Conservation (phyloP, 2,888 invertebrate species). For the Drosophila meridiana region DNA sequence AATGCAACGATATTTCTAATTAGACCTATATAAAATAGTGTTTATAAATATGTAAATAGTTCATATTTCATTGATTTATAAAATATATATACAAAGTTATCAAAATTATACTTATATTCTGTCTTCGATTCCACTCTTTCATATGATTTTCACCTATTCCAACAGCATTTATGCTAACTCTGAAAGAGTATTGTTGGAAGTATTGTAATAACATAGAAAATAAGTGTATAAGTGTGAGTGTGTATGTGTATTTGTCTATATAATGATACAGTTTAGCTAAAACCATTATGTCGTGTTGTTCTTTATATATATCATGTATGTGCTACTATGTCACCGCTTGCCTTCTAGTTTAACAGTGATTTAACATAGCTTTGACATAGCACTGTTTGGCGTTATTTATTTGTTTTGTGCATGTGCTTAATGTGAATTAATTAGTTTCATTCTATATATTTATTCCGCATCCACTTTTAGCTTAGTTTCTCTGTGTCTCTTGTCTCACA, state of each 20-base stretch:
- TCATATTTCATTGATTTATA: too few relatives aligned
- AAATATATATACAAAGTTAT: too few relatives aligned
- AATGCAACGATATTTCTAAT: too few relatives aligned
- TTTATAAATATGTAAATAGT: too few relatives aligned
- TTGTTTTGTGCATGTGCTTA: slow-evolving; percentile 56
- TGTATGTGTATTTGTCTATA: not conserved
- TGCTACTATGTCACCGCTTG: slow-evolving; percentile 4
- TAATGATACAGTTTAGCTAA: slow-evolving; percentile 36
- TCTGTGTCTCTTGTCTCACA: slow-evolving; percentile 40
- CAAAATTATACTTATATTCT: too few relatives aligned
- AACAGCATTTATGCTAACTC: not conserved
- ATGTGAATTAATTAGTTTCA: slow-evolving; percentile 28
- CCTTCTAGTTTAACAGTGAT: slow-evolving; percentile 20
- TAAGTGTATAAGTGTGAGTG: not conserved
- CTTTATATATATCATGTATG: slow-evolving; percentile 20
- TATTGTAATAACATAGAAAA: not conserved
- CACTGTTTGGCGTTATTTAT: slow-evolving; percentile 19
- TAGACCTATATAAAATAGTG: too few relatives aligned
- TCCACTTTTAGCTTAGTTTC: slow-evolving; percentile 2
- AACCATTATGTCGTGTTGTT: slow-evolving; percentile 11
- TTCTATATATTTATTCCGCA: not conserved
- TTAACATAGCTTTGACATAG: slow-evolving; percentile 37
- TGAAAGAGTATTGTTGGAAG: not conserved
- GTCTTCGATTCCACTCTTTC: too few relatives aligned
- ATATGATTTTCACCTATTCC: not conserved